Conservation (phyloP, 2,888 invertebrate species). For the Plemyria rubiginata region DNA sequence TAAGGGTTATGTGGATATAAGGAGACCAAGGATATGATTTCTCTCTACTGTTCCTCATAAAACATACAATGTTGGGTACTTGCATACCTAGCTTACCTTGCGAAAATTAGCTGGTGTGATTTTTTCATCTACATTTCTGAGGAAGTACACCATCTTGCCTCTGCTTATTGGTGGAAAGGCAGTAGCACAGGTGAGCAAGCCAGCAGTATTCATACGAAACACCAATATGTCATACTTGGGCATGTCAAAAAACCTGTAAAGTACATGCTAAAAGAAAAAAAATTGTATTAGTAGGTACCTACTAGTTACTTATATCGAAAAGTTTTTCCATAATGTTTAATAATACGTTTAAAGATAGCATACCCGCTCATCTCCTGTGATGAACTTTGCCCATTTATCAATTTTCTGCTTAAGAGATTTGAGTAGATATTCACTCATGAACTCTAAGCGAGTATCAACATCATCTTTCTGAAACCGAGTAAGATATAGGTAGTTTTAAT, state of each 20-base stretch:
- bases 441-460: conserved; percentile 90
- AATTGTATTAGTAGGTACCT: not conserved
- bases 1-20: not conserved
- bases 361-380: conserved; percentile 89
- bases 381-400: conserved; percentile 95
- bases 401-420: conserved; percentile 91
- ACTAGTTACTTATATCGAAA: no score
- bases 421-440: conserved; percentile 89
- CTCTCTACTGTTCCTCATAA: not conserved
- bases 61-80: not conserved
- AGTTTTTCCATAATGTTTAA: no score
- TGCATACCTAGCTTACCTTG: conserved; percentile 52
- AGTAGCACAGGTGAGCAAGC: conserved; percentile 86
- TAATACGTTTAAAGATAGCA: conserved; percentile 41
- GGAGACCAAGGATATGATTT: not conserved
- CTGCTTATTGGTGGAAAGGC: conserved; percentile 86
- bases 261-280: conserved; percentile 63
- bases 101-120: conserved; percentile 86
- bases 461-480: conserved; percentile 62
- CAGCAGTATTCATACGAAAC: conserved; percentile 86
- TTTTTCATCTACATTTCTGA: conserved; percentile 86
- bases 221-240: conserved; percentile 79
- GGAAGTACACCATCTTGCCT: conserved; percentile 91
- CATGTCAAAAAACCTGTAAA: conserved; percentile 69
- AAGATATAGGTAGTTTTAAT: not conserved